phyloP scores from a whole-genome alignment of 2,113 vertebrate genomes.

The Anguilla japonica region DNA sequence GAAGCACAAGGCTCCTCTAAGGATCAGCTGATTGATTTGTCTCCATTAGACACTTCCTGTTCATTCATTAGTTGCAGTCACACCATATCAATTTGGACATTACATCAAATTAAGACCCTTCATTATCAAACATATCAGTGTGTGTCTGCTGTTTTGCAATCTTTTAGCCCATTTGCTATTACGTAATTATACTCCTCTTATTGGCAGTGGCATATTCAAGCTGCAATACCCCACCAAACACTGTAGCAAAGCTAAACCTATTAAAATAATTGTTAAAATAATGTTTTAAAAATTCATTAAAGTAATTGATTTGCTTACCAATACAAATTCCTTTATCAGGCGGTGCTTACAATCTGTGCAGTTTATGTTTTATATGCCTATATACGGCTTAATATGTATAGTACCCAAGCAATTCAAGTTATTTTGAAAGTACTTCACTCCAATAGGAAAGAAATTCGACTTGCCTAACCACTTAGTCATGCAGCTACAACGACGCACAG shows the following conservation, averaged over 20 bases:
- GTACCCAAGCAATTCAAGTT: not conserved
- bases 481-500: not conserved
- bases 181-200: not conserved
- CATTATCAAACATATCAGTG: constrained; percentile 18
- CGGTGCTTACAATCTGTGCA: not conserved
- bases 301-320: not conserved
- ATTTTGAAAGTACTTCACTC: not conserved
- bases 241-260: not conserved
- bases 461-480: not conserved
- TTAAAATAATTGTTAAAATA: not conserved
- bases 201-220: not conserved
- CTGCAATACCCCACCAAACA: not conserved
- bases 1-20: not conserved
- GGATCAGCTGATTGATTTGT: constrained; percentile 18
- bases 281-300: not conserved
- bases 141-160: not conserved
- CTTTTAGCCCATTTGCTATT: not conserved
- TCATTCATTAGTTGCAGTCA: constrained; percentile 16
- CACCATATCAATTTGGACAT: constrained; percentile 25
- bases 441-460: not conserved
- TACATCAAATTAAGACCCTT: constrained; percentile 29
- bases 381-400: not conserved
- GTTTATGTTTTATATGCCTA: not conserved
- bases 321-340: not conserved
- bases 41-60: constrained; percentile 19